These are phyloP conservation scores for Falco columbarius DNA, from an alignment of 2,797 vertebrate genomes.

Conservation along the genomic window DNA sequence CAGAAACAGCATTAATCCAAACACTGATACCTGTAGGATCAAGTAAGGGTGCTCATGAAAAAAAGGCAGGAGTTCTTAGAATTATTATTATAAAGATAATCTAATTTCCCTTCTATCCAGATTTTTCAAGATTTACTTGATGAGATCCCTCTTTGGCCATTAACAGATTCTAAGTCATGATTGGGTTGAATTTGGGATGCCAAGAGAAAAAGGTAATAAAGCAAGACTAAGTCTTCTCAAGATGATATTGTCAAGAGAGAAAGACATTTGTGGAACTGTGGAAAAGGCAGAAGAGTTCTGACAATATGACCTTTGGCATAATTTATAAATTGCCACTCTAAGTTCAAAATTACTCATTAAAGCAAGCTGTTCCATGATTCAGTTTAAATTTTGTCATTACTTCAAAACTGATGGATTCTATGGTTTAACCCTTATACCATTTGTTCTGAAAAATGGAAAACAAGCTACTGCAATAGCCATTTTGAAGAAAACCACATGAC, in stretches of 20 bases:
- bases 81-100: neutral
- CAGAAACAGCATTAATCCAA: neutral
- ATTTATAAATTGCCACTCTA: neutral
- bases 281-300: neutral
- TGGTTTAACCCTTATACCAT: neutral
- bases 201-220: neutral
- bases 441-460: neutral
- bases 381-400: neutral
- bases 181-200: neutral
- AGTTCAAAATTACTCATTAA: neutral
- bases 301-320: neutral
- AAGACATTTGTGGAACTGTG: neutral
- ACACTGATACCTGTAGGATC: neutral
- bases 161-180: neutral
- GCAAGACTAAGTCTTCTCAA: neutral
- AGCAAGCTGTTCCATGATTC: neutral
- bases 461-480: neutral
- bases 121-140: neutral
- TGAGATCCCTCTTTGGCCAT: neutral
- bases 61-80: neutral
- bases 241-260: neutral
- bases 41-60: neutral
- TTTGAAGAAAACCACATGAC: neutral
- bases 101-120: neutral
- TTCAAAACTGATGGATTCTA: neutral